Evolutionary conservation across 2,113 vertebrate genomes (phyloP).

Genomic region (Nycticebus coucang): DNA sequence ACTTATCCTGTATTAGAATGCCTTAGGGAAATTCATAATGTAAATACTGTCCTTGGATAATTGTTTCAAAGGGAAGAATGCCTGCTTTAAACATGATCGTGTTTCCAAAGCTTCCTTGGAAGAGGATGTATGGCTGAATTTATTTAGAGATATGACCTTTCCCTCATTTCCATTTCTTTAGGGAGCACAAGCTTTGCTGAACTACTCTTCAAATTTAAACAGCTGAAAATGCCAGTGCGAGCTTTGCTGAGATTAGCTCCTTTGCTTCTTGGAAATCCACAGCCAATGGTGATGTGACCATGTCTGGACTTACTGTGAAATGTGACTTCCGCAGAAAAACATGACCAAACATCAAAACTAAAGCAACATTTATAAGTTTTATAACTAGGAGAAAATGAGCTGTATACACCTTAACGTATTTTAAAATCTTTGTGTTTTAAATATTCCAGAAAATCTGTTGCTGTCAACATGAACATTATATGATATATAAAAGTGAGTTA

Average conservation of each 20-base stretch:
- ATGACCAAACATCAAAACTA: neutral
- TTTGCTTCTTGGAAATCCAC: conserved; percentile 87
- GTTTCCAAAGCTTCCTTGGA: neutral
- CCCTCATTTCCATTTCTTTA: conserved; percentile 71
- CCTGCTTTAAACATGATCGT: neutral
- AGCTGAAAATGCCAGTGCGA: conserved; percentile 90
- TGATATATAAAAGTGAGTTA: conserved; percentile 68
- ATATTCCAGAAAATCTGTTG: conserved; percentile 63
- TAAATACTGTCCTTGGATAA: neutral
- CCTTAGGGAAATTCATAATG: neutral
- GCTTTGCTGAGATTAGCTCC: conserved; percentile 92
- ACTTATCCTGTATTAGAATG: neutral
- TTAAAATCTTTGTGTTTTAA: conserved; percentile 30
- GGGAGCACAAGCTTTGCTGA: conserved; percentile 91
- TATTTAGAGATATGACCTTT: neutral
- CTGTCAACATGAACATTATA: conserved; percentile 29
- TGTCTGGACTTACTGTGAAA: neutral
- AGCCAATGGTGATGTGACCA: conserved; percentile 85
- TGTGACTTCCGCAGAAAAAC: accelerated
- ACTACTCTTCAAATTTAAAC: conserved; percentile 89
- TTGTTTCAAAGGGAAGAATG: neutral
- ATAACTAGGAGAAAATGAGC: neutral
- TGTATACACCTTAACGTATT: neutral
- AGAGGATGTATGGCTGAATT: neutral
- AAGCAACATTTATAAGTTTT: neutral